These are phyloP conservation scores for Trogon melanurus DNA, from an alignment of 2,113 vertebrate genomes.

Conservation along the genomic window DNA sequence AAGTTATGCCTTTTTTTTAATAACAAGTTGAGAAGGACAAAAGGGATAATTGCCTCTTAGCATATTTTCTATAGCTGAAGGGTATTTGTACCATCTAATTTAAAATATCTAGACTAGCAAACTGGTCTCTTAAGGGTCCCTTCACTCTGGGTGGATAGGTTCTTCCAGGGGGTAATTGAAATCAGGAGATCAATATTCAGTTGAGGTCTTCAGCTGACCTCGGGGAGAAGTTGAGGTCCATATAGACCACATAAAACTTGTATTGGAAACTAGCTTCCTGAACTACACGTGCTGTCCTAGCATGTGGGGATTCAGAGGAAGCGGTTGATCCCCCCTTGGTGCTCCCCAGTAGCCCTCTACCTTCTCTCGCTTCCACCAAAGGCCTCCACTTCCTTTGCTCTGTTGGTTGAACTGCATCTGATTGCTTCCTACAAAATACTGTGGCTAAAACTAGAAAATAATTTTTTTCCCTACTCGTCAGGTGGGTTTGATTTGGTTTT, in stretches of 20 bases:
- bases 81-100: background rate
- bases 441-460: background rate
- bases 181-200: background rate
- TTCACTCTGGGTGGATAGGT: background rate
- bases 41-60: background rate
- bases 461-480: background rate
- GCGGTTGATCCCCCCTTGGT: background rate
- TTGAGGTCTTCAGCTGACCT: background rate
- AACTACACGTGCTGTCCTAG: rapidly evolving
- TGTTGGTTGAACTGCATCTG: background rate
- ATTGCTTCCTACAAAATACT: background rate
- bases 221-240: background rate
- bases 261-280: background rate
- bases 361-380: background rate
- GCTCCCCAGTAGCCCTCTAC: background rate
- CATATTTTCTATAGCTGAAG: background rate
- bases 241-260: background rate
- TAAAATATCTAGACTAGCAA: background rate
- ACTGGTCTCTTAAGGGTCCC: background rate
- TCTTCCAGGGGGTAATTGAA: background rate
- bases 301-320: rapidly evolving
- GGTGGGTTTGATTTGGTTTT: background rate
- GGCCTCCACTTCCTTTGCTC: background rate
- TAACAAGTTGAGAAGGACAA: background rate
- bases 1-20: background rate